Evolutionary conservation across 2,113 vertebrate genomes (phyloP).

Genomic region (Chaetura pelagica): DNA sequence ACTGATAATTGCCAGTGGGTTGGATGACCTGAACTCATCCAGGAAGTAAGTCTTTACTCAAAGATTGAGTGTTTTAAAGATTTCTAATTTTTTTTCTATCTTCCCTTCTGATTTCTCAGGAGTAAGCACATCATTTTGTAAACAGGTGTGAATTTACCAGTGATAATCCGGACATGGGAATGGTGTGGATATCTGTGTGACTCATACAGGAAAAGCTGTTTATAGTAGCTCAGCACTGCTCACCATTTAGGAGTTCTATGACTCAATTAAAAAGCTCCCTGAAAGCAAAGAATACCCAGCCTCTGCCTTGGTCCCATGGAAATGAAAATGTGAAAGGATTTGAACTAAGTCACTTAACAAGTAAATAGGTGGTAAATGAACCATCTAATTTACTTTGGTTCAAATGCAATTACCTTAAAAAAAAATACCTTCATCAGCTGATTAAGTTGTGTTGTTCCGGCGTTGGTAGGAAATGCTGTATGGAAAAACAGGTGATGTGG

Average conservation of each 20-base stretch:
- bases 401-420: neutral
- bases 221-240: neutral
- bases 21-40: neutral
- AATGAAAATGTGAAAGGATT: slow-evolving; percentile 11
- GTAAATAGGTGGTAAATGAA: slow-evolving; percentile 45
- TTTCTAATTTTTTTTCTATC: neutral
- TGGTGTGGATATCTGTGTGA: neutral
- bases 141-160: neutral
- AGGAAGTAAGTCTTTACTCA: neutral
- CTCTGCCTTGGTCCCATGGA: neutral
- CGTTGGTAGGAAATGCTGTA: neutral
- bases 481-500: neutral
- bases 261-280: neutral
- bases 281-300: neutral
- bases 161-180: accelerated
- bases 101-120: neutral
- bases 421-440: neutral
- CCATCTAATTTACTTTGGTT: slow-evolving; percentile 28
- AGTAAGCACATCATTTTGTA: neutral
- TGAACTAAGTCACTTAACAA: slow-evolving; percentile 17
- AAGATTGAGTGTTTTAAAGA: neutral
- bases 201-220: neutral
- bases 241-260: neutral
- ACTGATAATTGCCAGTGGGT: neutral
- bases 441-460: neutral